Evolutionary conservation across 2,888 invertebrate genomes (phyloP), one percentile per base, ranked within the genome.

Genomic region (Drepanosiphum platanoidis): DNA sequence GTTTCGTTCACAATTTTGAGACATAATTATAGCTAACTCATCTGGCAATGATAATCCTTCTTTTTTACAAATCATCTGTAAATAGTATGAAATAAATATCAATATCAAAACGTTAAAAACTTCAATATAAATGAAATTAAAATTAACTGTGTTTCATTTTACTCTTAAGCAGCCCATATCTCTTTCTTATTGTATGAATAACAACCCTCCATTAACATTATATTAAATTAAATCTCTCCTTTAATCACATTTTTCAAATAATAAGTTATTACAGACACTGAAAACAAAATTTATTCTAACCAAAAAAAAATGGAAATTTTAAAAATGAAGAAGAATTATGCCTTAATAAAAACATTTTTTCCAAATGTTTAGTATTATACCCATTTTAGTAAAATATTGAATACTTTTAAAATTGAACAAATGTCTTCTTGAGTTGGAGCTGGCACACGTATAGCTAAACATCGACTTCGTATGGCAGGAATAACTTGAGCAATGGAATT

Each of bases 401-500:
- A 86, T 82, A 89, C 90, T 88, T 90, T 90, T 30, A 94, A 89
- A 52, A 95, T 92, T 77, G 90, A 89, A 18, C 92, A 91, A 87
- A 99, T 96, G 90, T 97, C 95, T 30, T 92, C 91, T 74, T 92
- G 90, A 1, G 93, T 92, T 0, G 99, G 99, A 2, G 99, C 97
- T 13, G 98, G 93, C 0, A 99, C 95, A 88, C 99, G 91, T 61
- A 99, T 93, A 30, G 95, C 95, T 64, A 99, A 92, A 90, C 99
- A 99, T 89, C 99, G 92, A 86, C 98, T 97, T 87, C 95, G 93
- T 88, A 99, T 97, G 7, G 99, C 98, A n/a, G 98, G 97, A 88
- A 98, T 97, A 1, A 99, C 97, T 88, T 96, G 93, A 7, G 98
- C 98, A 52, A 96, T 96, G 0, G 98, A 97, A 89, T 97, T 97